Base-by-base conservation (phyloP, 1,140 invertebrate species). In the Bombus polaris region DNA sequence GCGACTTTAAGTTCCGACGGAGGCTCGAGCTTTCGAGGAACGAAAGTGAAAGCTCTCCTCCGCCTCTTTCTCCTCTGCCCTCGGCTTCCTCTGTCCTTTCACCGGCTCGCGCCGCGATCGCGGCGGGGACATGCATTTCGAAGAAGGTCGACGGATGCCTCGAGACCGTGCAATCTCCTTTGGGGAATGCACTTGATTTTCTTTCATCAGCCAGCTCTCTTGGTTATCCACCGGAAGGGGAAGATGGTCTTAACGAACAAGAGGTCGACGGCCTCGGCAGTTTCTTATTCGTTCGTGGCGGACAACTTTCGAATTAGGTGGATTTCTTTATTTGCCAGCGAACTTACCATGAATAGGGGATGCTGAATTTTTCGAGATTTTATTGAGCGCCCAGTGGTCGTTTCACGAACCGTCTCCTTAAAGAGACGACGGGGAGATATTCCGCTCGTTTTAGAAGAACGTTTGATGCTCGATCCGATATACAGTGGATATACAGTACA, bases 111-210 rank as follows among this genome's bases (percentile, higher is more conserved):
- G 44, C 28, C 71, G 72, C 65, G 66, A 86, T 88, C 70, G 66
- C 73, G 68, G 57, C 25, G 62, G 82, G 42, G 32, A 25, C 47
- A 71, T 86, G 83, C 78, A 82, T 89, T 88, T 82, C 59, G 87
- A 81, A 71, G 83, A 89, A 89, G 83, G 82, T 88, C 78, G 78
- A 66, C 53, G 79, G 37, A 65, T 75, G 71, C 39, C 62, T 37
- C 13, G 71, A 74, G 71, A 53, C 75, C 81, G 62, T 70, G 75
- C 78, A 75, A 85, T 70, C 53, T 81, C 81, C 85, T 57, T 57
- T 66, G 44, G 66, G 47, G 82, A 44, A 88, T 80, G 83, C 87
- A 88, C 73, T 79, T 88, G 88, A 76, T 85, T 88, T 88, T 70
- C 62, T 78, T 77, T 77, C 81, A 59, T 8, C 59, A 28, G 39